These are phyloP conservation scores for Macroramphosus scolopax DNA, from an alignment of 2,797 vertebrate genomes.

Conservation along the genomic window DNA sequence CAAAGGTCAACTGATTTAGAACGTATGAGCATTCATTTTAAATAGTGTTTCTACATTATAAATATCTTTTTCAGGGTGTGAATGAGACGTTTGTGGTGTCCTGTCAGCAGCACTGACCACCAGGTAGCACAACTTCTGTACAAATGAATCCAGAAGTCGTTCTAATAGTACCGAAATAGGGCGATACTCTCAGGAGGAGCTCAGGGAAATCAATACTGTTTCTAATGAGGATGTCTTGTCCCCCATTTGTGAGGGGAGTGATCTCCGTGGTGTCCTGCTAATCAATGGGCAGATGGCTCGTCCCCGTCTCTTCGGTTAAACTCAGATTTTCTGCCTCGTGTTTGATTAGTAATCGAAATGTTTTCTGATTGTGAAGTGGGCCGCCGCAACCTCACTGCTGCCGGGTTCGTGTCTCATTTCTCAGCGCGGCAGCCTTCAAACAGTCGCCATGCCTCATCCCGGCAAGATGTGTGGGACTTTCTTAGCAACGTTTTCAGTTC, in stretches of 20 bases:
- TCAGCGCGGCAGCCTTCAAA: conserved; percentile 35
- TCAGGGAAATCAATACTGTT: conserved; percentile 24
- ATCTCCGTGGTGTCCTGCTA: conserved; percentile 42
- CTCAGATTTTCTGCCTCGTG: conserved; percentile 30
- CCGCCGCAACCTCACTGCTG: conserved; percentile 23
- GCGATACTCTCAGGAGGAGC: too few relatives aligned
- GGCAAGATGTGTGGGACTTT: too few relatives aligned
- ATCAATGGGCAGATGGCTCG: conserved; percentile 61
- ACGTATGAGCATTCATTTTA: background rate
- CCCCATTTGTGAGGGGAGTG: conserved; percentile 12
- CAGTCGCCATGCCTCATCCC: conserved; percentile 46
- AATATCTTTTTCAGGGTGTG: too few relatives aligned
- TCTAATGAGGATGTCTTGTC: conserved; percentile 35
- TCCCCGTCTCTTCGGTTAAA: conserved; percentile 27
- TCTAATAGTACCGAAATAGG: too few relatives aligned
- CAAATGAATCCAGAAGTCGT: too few relatives aligned
- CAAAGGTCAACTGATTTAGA: conserved; percentile 19
- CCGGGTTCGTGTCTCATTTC: conserved; percentile 32
- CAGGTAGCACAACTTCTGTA: too few relatives aligned
- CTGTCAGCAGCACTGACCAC: too few relatives aligned
- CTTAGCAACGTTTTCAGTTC: too few relatives aligned
- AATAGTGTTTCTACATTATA: too few relatives aligned
- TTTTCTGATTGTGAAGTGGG: conserved; percentile 55
- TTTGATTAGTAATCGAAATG: conserved; percentile 56
- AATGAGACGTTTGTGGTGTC: too few relatives aligned